Base-by-base conservation (phyloP, 2,888 invertebrate genomes). In the Cordilura impudica region DNA sequence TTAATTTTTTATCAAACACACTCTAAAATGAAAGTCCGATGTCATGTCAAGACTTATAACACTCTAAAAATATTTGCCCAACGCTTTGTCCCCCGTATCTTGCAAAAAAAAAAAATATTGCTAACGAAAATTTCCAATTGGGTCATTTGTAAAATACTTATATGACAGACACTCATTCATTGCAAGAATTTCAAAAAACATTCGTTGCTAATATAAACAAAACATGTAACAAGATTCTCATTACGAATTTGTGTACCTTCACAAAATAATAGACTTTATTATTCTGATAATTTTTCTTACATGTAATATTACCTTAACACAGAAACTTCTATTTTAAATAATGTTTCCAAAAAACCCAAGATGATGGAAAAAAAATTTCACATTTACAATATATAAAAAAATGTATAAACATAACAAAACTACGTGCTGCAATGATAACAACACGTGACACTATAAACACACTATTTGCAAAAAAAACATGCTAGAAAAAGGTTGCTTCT, bases 401-500 rank as follows among this genome's bases (percentile, higher is more conserved):
- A 5, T 4, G 16, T 82, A 77, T 81, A 84, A 86, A 87, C 86
- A 88, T 85, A 88, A 85, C 84, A 84, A 84, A 84, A 86, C 84
- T 87, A 88, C 88, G 88, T 88, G 88, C 84, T 78, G 87, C 88
- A 88, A 88, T 88, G 87, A 88, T 85, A 86, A 84, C 85, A 85
- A 86, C 88, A 88, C 88, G 88, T 88, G 88, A 88, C 88, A 84
- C 86, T 86, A 85, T 86, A 83, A 83, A 82, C 61, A 65, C 67
- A 71, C 75, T 72, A 78, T 73, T 58, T 35, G 19, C n/a, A 56
- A 47, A n/a, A n/a, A n/a, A n/a, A 16, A 69, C n/a, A 56, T 35
- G 45, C 26, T 31, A 21, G n/a, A 39, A n/a, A n/a, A 49, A 69
- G 35, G 23, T 12, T 66, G 19, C 73, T 45, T 21, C 23, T 47